These are phyloP conservation scores for Forbesichthys agassizii DNA, from an alignment of 2,113 vertebrate species.

Conservation along the genomic window DNA sequence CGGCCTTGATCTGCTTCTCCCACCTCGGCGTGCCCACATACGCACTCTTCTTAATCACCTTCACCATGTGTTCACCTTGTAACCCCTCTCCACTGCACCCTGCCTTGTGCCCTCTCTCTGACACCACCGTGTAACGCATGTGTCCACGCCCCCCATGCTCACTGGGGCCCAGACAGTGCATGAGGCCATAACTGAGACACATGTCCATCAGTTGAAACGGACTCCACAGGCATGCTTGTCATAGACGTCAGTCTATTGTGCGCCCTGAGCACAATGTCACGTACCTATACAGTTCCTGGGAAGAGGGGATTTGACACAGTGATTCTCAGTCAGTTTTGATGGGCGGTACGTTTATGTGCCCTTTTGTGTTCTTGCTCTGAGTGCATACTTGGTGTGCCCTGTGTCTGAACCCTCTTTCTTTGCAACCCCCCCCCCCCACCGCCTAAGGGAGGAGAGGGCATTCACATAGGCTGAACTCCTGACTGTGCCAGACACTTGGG, in stretches of 20 bases:
- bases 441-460: too few relatives aligned
- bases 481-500: conserved; percentile 53
- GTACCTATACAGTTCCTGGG: not conserved
- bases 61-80: conserved; percentile 50
- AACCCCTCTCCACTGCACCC: conserved; percentile 61
- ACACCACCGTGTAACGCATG: conserved; percentile 33
- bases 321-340: conserved; percentile 12
- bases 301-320: conserved; percentile 17
- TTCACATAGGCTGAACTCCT: conserved; percentile 10
- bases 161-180: conserved; percentile 37
- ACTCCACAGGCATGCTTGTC: conserved; percentile 18
- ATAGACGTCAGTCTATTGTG: conserved; percentile 13
- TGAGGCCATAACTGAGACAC: conserved; percentile 47
- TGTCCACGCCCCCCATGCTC: conserved; percentile 54
- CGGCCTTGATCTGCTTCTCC: not conserved
- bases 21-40: not conserved
- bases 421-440: conserved; percentile 2
- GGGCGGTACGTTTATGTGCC: conserved; percentile 57
- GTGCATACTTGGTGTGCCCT: conserved; percentile 55
- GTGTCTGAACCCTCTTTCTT: conserved; percentile 57
- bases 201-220: conserved; percentile 9
- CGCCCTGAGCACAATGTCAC: conserved; percentile 27
- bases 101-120: conserved; percentile 60
- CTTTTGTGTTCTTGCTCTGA: conserved; percentile 50
- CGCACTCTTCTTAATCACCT: conserved; percentile 41